Percentiles rank a stretch among this genome's conserved stretches.
Evolutionary conservation across 2,113 vertebrate species (phyloP).

Genomic region (Castor canadensis): DNA sequence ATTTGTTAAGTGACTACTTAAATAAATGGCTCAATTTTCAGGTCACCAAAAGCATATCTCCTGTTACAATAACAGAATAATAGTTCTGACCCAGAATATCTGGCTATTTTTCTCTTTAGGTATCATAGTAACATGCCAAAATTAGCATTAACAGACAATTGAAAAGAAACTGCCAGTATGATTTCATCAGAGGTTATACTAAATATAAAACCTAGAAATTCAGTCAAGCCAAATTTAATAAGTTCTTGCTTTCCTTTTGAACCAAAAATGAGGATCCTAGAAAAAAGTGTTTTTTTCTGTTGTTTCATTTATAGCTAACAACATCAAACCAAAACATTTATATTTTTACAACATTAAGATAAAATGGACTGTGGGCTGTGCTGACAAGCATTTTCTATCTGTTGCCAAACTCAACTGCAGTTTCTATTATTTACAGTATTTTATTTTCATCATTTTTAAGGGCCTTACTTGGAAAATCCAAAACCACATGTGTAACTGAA

Average conservation of each 20-base stretch:
- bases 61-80: background rate
- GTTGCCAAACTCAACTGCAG: background rate
- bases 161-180: background rate
- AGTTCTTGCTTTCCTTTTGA: background rate
- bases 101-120: background rate
- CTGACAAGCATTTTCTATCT: background rate
- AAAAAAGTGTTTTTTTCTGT: background rate
- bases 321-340: background rate
- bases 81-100: background rate
- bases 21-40: background rate
- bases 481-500: background rate
- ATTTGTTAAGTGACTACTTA: constrained; percentile 37
- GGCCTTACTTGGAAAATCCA: constrained; percentile 2
- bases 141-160: constrained; percentile 3
- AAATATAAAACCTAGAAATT: constrained; percentile 7
- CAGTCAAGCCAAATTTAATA: background rate
- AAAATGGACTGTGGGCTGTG: background rate
- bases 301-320: constrained; percentile 13
- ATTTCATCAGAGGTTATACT: background rate
- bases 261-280: background rate
- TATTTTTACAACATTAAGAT: constrained; percentile 22
- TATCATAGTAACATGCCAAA: background rate
- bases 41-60: background rate
- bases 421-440: background rate
- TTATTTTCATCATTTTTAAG: constrained; percentile 47